A percentile compares a stretch with the other conserved stretches of the same genome.
Evolutionary conservation across 2,888 invertebrate species (phyloP).

Genomic region (Melinopterus prodromus): DNA sequence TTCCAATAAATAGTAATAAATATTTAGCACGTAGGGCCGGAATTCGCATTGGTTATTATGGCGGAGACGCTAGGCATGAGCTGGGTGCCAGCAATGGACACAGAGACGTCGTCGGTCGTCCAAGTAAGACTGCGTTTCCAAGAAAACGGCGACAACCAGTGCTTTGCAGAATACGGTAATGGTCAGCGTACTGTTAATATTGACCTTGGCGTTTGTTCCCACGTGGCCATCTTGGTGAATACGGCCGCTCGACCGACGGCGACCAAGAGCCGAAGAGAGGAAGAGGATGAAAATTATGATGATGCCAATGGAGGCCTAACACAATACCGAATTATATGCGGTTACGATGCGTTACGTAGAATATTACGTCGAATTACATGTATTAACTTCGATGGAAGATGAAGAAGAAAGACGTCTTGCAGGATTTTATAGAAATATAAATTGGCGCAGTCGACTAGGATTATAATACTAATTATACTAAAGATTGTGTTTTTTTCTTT

Average conservation of each 20-base stretch:
- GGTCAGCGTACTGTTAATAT: constrained; percentile 37
- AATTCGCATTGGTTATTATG: background rate
- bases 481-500: no score
- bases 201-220: constrained; percentile 36
- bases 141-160: constrained; percentile 37
- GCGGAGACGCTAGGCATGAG: background rate
- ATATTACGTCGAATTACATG: background rate
- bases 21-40: background rate
- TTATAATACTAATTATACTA: no score
- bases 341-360: constrained; percentile 15
- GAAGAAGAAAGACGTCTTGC: no score
- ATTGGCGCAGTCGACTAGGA: background rate
- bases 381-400: no score
- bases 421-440: background rate
- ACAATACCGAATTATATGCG: constrained; percentile 17
- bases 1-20: background rate
- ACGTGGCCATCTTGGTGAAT: constrained; percentile 30
- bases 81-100: background rate
- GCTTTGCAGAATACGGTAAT: constrained; percentile 39
- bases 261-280: constrained; percentile 24
- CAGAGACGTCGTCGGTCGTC: background rate
- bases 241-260: background rate
- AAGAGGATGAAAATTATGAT: constrained; percentile 30
- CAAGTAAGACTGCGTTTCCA: constrained; percentile 30
- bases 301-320: constrained; percentile 17